Conservation (phyloP, 2,888 invertebrate species). For the Phymatocera aterrima region DNA sequence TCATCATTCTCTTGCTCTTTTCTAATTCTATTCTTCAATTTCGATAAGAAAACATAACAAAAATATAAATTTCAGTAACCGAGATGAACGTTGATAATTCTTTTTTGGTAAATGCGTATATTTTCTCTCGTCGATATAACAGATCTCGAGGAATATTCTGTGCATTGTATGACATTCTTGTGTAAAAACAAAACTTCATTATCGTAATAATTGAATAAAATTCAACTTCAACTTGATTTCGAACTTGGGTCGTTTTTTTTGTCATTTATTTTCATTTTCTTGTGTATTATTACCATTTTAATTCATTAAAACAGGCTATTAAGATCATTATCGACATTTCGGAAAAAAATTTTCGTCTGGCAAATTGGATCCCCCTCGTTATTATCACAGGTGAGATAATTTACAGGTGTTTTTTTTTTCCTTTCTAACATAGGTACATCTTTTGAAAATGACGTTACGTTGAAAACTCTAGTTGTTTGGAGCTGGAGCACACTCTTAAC, state of each 20-base stretch:
- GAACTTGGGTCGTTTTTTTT: slow-evolving; percentile 62
- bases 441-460: not conserved
- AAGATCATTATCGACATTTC: slow-evolving; percentile 54
- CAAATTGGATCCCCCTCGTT: slow-evolving; percentile 44
- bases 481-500: not conserved
- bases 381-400: slow-evolving; percentile 50
- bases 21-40: not conserved
- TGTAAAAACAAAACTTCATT: slow-evolving; percentile 69
- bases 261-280: slow-evolving; percentile 67
- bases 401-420: slow-evolving; percentile 25
- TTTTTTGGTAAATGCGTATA: slow-evolving; percentile 69
- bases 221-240: slow-evolving; percentile 71
- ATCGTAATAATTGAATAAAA: slow-evolving; percentile 70
- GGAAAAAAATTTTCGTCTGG: slow-evolving; percentile 42
- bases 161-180: slow-evolving; percentile 71
- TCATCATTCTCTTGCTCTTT: not conserved
- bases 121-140: slow-evolving; percentile 62
- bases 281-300: slow-evolving; percentile 60
- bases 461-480: not conserved
- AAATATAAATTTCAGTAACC: slow-evolving; percentile 18
- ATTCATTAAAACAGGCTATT: slow-evolving; percentile 47
- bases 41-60: not conserved
- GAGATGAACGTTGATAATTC: not conserved
- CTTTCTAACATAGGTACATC: not conserved
- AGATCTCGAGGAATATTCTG: slow-evolving; percentile 67